A percentile compares a stretch with the other conserved stretches of the same genome.
Evolutionary conservation across 2,113 vertebrate species (phyloP).

Genomic region (Puntigrus tetrazona): DNA sequence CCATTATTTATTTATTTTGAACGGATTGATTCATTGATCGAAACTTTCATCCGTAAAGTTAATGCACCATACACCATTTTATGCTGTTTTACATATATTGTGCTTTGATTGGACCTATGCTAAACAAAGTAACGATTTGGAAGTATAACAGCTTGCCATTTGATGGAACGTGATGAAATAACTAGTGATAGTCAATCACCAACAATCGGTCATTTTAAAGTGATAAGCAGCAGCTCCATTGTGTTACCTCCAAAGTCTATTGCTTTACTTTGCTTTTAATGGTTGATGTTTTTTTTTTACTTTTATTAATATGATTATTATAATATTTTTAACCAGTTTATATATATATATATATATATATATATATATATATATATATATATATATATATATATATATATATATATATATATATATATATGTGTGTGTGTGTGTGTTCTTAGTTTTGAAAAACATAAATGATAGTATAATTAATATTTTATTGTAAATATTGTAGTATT

Average conservation of each 20-base stretch:
- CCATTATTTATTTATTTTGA: neutral
- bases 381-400: no score
- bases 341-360: no score
- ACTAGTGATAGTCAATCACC: neutral
- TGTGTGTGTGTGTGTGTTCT: no score
- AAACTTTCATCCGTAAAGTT: neutral
- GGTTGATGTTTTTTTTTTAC: neutral
- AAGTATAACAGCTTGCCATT: neutral
- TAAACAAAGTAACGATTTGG: neutral
- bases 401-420: no score
- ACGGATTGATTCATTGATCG: neutral
- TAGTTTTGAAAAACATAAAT: neutral
- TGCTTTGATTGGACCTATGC: slow-evolving; percentile 60
- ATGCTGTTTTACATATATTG: slow-evolving; percentile 50
- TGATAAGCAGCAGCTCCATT: neutral
- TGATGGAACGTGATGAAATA: neutral
- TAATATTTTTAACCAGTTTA: no score
- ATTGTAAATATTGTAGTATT: no score
- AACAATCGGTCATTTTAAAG: neutral
- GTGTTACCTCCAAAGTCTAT: neutral
- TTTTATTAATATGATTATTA: neutral
- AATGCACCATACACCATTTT: neutral
- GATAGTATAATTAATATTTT: neutral
- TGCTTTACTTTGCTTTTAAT: neutral
- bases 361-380: no score